Evolutionary conservation across 2,888 invertebrate species (phyloP).

Genomic region (Kryphioiulus occultus): DNA sequence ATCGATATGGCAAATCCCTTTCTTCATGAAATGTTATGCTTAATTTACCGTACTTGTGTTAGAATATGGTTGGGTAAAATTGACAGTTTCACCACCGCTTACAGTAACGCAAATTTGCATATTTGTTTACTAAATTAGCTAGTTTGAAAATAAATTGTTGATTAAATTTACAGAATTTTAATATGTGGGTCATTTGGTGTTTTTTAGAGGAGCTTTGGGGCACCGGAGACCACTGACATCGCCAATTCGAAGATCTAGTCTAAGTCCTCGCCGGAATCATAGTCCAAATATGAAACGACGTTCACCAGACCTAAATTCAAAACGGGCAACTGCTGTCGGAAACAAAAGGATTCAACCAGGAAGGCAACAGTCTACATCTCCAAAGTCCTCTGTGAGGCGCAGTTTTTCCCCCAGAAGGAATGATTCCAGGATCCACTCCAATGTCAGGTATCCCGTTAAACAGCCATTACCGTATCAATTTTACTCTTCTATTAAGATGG

Average conservation of each 20-base stretch:
- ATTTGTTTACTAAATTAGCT: no score
- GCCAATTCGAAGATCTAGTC: conserved; percentile 18
- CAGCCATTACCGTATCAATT: conserved; percentile 33
- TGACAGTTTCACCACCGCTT: no score
- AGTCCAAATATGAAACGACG: neutral
- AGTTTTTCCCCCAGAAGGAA: conserved; percentile 36
- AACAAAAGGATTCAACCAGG: neutral
- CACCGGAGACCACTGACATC: neutral
- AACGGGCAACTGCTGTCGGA: neutral
- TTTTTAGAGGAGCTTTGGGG: neutral
- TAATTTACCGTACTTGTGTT: no score
- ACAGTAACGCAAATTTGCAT: no score
- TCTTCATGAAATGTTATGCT: no score
- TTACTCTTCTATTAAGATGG: conserved; percentile 29
- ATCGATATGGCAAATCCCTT: no score
- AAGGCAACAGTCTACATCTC: conserved; percentile 29
- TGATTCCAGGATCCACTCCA: conserved; percentile 41
- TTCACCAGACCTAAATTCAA: conserved; percentile 26
- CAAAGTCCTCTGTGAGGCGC: conserved; percentile 33
- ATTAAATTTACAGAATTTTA: no score
- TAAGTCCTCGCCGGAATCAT: neutral
- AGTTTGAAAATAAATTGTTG: no score
- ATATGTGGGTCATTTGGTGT: no score
- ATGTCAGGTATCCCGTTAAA: conserved; percentile 42
- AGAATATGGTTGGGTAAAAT: no score